These are phyloP conservation scores for Adelphocoris suturalis DNA, from an alignment of 2,888 invertebrate species.

Conservation along the genomic window DNA sequence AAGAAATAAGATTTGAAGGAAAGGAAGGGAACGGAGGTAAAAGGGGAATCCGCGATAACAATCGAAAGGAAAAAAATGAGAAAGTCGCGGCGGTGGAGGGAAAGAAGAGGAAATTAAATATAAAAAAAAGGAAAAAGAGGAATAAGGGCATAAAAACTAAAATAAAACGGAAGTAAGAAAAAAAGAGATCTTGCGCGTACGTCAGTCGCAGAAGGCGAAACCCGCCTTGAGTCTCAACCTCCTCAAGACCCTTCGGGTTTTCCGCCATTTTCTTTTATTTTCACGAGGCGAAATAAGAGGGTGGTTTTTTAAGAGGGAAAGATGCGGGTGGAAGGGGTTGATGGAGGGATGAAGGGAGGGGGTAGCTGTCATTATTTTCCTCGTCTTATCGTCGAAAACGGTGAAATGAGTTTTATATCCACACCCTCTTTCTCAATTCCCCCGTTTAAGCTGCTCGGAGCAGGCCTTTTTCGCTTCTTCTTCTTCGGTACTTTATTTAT, in stretches of 20 bases:
- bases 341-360: not conserved
- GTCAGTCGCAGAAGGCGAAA: constrained; percentile 72
- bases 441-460: constrained; percentile 70
- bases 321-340: constrained; percentile 1
- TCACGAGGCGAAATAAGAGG: constrained; percentile 52
- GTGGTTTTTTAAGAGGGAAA: constrained; percentile 13
- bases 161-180: constrained; percentile 40
- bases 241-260: constrained; percentile 43
- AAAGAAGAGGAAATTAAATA: constrained; percentile 66
- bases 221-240: constrained; percentile 35
- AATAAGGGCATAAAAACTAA: constrained; percentile 21
- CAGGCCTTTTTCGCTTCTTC: constrained; percentile 67
- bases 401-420: constrained; percentile 74
- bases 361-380: constrained; percentile 74
- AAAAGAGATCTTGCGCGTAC: constrained; percentile 68
- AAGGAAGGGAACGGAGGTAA: constrained; percentile 34
- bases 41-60: constrained; percentile 71
- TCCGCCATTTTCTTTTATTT: constrained; percentile 74
- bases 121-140: constrained; percentile 57
- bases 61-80: constrained; percentile 65
- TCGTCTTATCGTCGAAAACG: constrained; percentile 73
- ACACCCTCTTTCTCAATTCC: constrained; percentile 72
- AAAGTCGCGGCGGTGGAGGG: constrained; percentile 21
- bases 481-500: constrained; percentile 48
- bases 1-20: not conserved